Conservation (phyloP, 2,797 vertebrate genomes). For the Corythornis leucogaster region DNA sequence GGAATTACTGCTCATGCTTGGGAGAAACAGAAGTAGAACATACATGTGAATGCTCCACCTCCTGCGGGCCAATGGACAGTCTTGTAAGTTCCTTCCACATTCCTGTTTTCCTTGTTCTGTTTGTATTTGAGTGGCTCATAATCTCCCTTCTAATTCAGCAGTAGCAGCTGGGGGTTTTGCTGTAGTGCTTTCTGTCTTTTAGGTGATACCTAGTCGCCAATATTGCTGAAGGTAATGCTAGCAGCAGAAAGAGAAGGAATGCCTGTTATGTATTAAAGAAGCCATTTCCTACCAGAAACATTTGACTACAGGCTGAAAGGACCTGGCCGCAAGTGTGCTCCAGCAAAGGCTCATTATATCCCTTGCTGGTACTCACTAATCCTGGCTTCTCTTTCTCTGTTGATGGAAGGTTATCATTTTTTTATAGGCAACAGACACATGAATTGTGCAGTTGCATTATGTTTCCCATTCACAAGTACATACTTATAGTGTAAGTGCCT, state of each 20-base stretch:
- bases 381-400: background rate
- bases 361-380: background rate
- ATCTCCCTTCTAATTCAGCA: background rate
- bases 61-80: accelerated
- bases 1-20: background rate
- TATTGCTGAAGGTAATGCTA: background rate
- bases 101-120: background rate
- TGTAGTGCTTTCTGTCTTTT: background rate
- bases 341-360: accelerated
- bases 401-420: background rate
- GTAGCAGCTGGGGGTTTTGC: background rate
- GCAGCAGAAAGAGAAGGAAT: background rate
- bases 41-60: accelerated
- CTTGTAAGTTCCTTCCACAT: background rate
- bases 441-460: too few species aligned
- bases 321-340: accelerated
- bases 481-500: accelerated
- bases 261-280: background rate
- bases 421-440: background rate
- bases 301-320: background rate
- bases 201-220: too few species aligned
- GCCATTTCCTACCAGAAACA: background rate
- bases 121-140: background rate
- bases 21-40: background rate
- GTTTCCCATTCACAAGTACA: background rate